Conservation (phyloP, 1,140 invertebrate species). For the Sycophila sp. region DNA sequence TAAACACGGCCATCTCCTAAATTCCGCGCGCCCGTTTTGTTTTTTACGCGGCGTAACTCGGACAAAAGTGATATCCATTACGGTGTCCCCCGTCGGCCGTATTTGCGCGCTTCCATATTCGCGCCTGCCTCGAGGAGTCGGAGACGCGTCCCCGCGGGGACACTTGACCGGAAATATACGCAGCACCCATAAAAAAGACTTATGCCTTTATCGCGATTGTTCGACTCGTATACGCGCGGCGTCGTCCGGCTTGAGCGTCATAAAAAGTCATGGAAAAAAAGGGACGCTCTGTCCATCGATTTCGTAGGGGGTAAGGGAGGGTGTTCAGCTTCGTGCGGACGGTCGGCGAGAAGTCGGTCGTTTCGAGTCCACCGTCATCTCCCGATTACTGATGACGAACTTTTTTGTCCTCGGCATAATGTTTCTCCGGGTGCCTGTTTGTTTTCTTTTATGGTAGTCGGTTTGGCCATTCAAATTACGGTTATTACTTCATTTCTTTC, state of each 20-base stretch:
- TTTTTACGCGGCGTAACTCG: background rate
- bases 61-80: constrained; percentile 16
- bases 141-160: constrained; percentile 47
- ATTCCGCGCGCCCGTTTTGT: background rate
- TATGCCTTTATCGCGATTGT: constrained; percentile 52
- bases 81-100: background rate
- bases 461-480: background rate
- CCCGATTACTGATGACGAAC: constrained; percentile 6
- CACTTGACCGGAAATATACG: constrained; percentile 56
- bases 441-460: background rate
- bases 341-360: background rate
- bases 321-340: background rate
- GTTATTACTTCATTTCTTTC: background rate
- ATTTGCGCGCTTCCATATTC: constrained; percentile 17
- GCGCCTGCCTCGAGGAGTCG: background rate
- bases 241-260: constrained; percentile 3
- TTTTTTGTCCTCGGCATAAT: background rate
- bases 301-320: background rate
- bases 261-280: constrained; percentile 20
- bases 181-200: constrained; percentile 56
- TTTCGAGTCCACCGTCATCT: constrained; percentile 4
- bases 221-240: constrained; percentile 16
- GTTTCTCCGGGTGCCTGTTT: background rate
- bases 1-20: constrained; percentile 1
- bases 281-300: background rate